Base-by-base conservation (phyloP, 37 sponge, comb jelly and placozoan species). In the Chondrilla cf. caribensis region DNA sequence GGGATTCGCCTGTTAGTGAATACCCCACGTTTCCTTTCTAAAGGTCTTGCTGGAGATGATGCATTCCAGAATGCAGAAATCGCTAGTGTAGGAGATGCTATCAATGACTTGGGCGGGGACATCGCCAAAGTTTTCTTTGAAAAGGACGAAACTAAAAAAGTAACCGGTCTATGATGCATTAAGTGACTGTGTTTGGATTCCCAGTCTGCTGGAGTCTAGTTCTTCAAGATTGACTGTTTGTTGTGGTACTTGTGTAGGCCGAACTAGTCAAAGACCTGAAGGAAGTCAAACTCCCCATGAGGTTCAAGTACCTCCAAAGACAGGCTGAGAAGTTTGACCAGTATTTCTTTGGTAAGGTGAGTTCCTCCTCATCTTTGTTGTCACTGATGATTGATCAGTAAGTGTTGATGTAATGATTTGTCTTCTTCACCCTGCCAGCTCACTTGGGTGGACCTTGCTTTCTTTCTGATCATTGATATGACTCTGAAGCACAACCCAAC, bases 21-120 rank as follows among this genome's bases (percentile, higher is more conserved):
- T n/a, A n/a, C n/a, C n/a, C n/a, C n/a, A n/a, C 36, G 18, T 80
- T 28, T 58, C 60, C 11, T 82, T 38, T 65, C 21, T 65, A 26
- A 25, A 82, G 90, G 90, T 19, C 68, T 85, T 14, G 86, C 86
- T 38, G 87, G 87, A n/a, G n/a, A 64, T 0, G 89, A 87, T 68
- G 83, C 76, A 28, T 71, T 89, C 29, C 83, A 87, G 37, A 87
- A 84, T 58, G 89, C 87, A 29, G 77, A 86, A 18, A 73, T 88
- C 4, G 87, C 81, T 57, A 51, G 80, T 58, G 84, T 84, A 29
- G 51, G 62, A 32, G 94, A 93, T 55, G 41, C 36, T 17, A 24
- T 85, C 18, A 25, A 79, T 38, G 90, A 89, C 29, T 40, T 85
- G 15, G 14, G 78, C 8, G 29, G 0, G 0, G 60, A 55, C 6